Evolutionary conservation across 1,140 invertebrate genomes (phyloP), one percentile per base, ranked within the genome.

Genomic region (Caerostris extrusa): DNA sequence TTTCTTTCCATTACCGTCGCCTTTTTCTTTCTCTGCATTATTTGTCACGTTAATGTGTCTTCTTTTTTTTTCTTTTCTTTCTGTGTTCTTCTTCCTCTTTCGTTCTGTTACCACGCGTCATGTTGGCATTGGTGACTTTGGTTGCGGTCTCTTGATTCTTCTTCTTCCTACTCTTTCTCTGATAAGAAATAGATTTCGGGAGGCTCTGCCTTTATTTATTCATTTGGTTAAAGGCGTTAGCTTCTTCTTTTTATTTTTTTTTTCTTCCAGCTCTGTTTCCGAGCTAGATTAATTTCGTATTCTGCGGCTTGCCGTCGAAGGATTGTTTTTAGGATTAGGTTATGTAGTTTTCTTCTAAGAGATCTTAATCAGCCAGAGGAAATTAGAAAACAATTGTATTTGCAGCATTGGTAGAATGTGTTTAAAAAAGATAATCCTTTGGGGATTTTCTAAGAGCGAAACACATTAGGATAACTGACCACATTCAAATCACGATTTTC

Each of bases 11-110:
- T 93, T 87, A 87, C 61, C 83, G 91, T 77, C 64, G 82, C 83
- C 83, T 93, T 93, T n/a, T 87, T 87, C 91, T 87, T 93, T 93
- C 67, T 87, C 60, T 87, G 82, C 82, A 71, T 93, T 93, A 87
- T 93, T 93, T 86, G 82, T 93, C 82, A 93, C 91, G 61, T 93
- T 92, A 85, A 67, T 92, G 77, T 85, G 34, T 53, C 19, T 81
- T 58, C 19, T 69, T 60, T 55, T 81, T 34, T 50, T 57, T 14
- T 85, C 34, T 34, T 34, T 57, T 19, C 55, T 34, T 34, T 77
- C 34, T 77, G 19, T 77, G 34, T 50, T 50, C 10, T 34, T 50
- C 34, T 77, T 12, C 53, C 71, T 34, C 71, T 50, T 81, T 90
- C 69, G 69, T 77, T n/a, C 64, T 77, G 55, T 71, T 89, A 71